Percentiles rank a stretch among this genome's conserved stretches.
phyloP scores from a whole-genome alignment of 2,888 invertebrate genomes.

The Allacma fusca region DNA sequence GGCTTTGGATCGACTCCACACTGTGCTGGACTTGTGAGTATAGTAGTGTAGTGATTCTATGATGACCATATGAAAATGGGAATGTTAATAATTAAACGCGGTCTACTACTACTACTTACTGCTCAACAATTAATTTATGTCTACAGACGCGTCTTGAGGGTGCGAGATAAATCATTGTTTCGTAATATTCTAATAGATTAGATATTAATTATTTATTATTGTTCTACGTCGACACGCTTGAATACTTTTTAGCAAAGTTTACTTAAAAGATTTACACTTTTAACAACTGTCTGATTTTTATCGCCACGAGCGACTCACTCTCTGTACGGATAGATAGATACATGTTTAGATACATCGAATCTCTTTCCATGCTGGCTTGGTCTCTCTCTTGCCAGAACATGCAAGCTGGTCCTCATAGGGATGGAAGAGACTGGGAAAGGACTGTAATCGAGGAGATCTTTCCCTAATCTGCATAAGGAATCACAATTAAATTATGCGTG shows the following conservation, averaged over 20 bases:
- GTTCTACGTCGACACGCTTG: conserved; percentile 28
- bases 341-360: no score
- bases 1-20: no score
- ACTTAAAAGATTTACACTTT: conserved; percentile 20
- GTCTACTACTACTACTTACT: conserved; percentile 2
- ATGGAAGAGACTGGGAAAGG: no score
- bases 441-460: no score
- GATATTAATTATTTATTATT: conserved; percentile 43
- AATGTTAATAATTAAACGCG: conserved; percentile 30
- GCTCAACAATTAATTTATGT: conserved; percentile 33
- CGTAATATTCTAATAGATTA: conserved; percentile 35
- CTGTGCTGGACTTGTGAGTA: no score
- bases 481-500: conserved; percentile 24
- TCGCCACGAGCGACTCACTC: not conserved
- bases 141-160: not conserved
- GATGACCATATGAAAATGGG: conserved; percentile 26
- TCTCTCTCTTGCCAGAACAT: no score
- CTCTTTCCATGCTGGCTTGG: no score
- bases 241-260: conserved; percentile 22
- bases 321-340: not conserved
- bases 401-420: no score
- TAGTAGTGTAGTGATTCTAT: no score
- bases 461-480: conserved; percentile 11
- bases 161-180: conserved; percentile 40
- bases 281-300: conserved; percentile 18